These are phyloP conservation scores for Drosophila gunungcola DNA, from an alignment of 1,140 invertebrate species.

Conservation along the genomic window DNA sequence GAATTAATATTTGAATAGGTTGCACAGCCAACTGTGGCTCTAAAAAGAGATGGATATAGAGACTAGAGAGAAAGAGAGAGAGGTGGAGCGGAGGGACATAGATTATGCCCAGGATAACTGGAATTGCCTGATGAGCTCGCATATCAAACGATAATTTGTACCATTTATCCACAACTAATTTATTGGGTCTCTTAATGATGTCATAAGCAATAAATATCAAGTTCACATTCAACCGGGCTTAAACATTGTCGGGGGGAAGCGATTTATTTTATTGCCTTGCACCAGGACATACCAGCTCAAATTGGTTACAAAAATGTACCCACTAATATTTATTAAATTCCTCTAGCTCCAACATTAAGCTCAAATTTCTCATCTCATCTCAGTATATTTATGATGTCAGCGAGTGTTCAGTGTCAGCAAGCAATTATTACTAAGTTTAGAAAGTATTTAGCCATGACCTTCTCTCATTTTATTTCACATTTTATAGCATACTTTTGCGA, in stretches of 20 bases:
- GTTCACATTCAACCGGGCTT: not conserved
- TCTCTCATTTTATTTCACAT: not conserved
- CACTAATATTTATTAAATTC: not conserved
- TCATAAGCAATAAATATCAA: conserved; percentile 29
- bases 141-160: conserved; percentile 35
- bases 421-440: conserved; percentile 12
- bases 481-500: conserved; percentile 9
- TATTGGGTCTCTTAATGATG: conserved; percentile 29
- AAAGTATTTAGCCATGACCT: not conserved
- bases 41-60: not conserved
- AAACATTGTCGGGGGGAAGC: not conserved
- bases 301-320: not conserved
- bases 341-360: too few species aligned
- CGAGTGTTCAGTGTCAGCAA: not conserved
- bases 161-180: conserved; percentile 33
- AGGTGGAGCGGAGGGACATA: not conserved
- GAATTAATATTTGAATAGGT: conserved; percentile 50
- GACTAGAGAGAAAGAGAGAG: not conserved
- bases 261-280: not conserved
- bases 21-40: conserved; percentile 17
- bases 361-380: not conserved
- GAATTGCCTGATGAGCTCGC: conserved; percentile 3
- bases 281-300: not conserved
- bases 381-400: not conserved
- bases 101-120: conserved; percentile 15